These are phyloP conservation scores for Drosophila mimica DNA, from an alignment of 2,888 invertebrate species.

Conservation along the genomic window DNA sequence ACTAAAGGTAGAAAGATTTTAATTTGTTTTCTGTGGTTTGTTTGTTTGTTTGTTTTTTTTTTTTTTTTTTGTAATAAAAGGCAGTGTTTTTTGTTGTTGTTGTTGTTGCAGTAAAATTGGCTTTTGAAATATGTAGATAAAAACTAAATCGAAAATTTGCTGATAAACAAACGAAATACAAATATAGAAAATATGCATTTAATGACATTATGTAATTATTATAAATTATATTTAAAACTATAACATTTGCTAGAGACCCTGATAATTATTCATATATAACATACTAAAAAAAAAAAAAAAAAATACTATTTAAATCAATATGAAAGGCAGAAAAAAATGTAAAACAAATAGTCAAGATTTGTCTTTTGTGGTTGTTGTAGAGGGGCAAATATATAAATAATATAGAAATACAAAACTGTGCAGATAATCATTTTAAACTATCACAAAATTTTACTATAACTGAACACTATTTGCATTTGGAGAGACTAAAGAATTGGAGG, in stretches of 20 bases:
- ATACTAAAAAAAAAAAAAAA: background rate
- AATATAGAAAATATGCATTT: slow-evolving; percentile 10
- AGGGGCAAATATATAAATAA: slow-evolving; percentile 2
- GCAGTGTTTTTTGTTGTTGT: slow-evolving; percentile 69
- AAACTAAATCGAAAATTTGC: slow-evolving; percentile 31
- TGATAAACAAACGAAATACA: slow-evolving; percentile 16
- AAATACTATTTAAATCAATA: slow-evolving; percentile 6
- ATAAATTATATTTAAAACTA: slow-evolving; percentile 49
- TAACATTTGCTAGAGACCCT: slow-evolving; percentile 71
- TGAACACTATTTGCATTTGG: slow-evolving; percentile 61
- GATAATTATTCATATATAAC: slow-evolving; percentile 43
- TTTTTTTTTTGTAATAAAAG: slow-evolving; percentile 43
- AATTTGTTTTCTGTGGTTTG: slow-evolving; percentile 43
- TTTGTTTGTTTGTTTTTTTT: slow-evolving; percentile 28
- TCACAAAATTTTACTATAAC: slow-evolving; percentile 68
- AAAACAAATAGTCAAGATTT: slow-evolving; percentile 24
- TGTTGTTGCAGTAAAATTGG: slow-evolving; percentile 51
- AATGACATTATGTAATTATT: slow-evolving; percentile 16
- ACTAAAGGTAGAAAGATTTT: slow-evolving; percentile 29
- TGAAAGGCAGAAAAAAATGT: slow-evolving; percentile 8
- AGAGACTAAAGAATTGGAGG: slow-evolving; percentile 11
- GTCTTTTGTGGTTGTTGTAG: slow-evolving; percentile 51
- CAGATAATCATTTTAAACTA: slow-evolving; percentile 52
- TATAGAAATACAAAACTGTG: slow-evolving; percentile 36
- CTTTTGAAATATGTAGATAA: slow-evolving; percentile 25